Evolutionary conservation across 2,888 invertebrate species (phyloP), one percentile per base, ranked within the genome.

Genomic region (Siphonodentalium dalli): DNA sequence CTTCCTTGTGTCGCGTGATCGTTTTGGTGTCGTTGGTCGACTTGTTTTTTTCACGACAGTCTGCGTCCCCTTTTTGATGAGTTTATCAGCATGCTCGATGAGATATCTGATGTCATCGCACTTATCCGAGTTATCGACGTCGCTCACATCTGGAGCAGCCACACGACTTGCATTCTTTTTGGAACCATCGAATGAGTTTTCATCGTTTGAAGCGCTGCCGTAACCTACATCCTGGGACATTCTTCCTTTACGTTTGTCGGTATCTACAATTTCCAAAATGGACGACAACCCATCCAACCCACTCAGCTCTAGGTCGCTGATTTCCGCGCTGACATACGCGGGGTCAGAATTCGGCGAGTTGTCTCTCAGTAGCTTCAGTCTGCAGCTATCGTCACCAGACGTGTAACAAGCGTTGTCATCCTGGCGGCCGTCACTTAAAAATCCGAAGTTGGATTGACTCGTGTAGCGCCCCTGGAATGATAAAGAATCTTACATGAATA

Each of bases 81-180:
- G 58, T 18, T 68, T 68, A 34, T 74, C 74, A 26, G 69, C 74
- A 52, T 69, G 66, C 34, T 72, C 72, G 41, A 74, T 74, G 28
- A 74, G 65, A 42, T 65, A 69, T 18, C 59, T 62, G 24, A 74
- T 74, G 40, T 65, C 65, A 33, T 65, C 66, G 59, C 59, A 65
- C 37, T 58, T 58, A 55, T 55, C 31, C 54, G 54, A 23, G 52
- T 54, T 31, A 51, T 61, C 23, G 29, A 38, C 13, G 28, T 31
- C 39, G 23, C 28, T 45, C 23, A 54, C 54, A 15, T 47, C 52
- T 47, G 49, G 6, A 50, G 41, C 11, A 35, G 37, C 21, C 45
- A n/a, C n/a, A n/a, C n/a, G n/a, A n/a, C n/a, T n/a, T n/a, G n/a
- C n/a, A n/a, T n/a, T n/a, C n/a, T n/a, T n/a, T n/a, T n/a, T n/a